Conservation (phyloP, 2,113 vertebrate genomes). For the Elaphurus davidianus region DNA sequence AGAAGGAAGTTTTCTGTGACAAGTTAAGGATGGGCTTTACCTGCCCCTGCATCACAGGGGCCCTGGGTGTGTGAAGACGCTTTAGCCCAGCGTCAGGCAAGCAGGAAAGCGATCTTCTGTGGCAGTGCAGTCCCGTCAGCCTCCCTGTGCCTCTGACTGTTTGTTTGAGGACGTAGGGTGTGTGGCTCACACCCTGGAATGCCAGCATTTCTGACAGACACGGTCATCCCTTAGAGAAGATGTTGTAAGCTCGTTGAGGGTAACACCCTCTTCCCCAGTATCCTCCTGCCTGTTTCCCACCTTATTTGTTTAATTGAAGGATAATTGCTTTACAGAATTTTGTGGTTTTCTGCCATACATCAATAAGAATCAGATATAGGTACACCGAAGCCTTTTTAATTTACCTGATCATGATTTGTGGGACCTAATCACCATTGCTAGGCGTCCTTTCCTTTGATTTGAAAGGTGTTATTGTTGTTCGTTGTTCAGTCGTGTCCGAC, state of each 20-base stretch:
- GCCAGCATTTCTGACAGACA: neutral
- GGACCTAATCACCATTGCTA: neutral
- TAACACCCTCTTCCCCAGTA: neutral
- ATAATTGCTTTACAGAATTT: neutral
- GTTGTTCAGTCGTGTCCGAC: fast-evolving
- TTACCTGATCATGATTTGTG: neutral
- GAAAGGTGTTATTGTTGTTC: neutral
- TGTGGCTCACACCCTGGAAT: neutral
- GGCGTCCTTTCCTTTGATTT: neutral
- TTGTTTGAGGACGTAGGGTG: neutral
- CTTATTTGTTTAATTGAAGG: neutral
- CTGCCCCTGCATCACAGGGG: neutral
- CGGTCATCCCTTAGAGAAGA: neutral
- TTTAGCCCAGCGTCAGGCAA: neutral
- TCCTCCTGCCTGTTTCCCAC: neutral
- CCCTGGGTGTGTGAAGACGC: neutral
- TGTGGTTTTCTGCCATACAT: neutral
- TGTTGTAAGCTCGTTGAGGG: neutral
- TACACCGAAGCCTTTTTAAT: neutral
- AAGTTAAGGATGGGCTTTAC: neutral
- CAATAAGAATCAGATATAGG: neutral
- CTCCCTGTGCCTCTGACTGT: neutral
- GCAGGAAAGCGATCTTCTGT: neutral
- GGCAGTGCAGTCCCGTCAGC: neutral
- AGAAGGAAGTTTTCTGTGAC: neutral